phyloP scores from a whole-genome alignment of 2,113 vertebrate genomes.

The Casuarius casuarius region DNA sequence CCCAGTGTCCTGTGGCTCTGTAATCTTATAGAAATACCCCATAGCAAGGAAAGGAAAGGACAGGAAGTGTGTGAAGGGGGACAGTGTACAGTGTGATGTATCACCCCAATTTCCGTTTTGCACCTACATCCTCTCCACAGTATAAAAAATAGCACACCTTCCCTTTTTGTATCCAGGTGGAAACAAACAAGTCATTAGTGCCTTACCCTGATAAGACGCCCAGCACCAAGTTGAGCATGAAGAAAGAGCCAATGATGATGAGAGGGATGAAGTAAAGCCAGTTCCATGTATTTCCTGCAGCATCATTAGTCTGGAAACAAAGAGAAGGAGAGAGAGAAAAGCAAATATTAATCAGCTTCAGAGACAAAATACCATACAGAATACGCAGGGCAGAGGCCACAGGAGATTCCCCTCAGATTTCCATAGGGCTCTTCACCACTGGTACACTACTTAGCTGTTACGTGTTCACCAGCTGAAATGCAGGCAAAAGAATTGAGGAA shows the following conservation, averaged over 20 bases:
- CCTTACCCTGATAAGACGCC: constrained; percentile 94
- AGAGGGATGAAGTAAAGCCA: constrained; percentile 97
- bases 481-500: background rate
- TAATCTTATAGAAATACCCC: background rate
- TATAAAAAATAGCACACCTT: background rate
- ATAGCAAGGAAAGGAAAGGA: background rate
- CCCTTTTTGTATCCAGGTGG: background rate
- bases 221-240: constrained; percentile 96
- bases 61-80: background rate
- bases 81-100: rapidly evolving
- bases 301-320: constrained; percentile 89
- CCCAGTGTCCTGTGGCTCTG: background rate
- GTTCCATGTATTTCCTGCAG: constrained; percentile 93
- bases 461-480: background rate
- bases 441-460: background rate
- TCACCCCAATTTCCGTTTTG: background rate
- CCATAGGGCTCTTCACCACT: background rate
- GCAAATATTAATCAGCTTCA: background rate
- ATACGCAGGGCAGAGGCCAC: background rate
- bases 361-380: background rate
- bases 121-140: background rate
- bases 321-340: background rate
- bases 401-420: background rate
- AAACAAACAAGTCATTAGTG: background rate
- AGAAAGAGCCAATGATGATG: constrained; percentile 97